Base-by-base conservation (phyloP, 2,113 vertebrate species). In the Charadrius vociferus region DNA sequence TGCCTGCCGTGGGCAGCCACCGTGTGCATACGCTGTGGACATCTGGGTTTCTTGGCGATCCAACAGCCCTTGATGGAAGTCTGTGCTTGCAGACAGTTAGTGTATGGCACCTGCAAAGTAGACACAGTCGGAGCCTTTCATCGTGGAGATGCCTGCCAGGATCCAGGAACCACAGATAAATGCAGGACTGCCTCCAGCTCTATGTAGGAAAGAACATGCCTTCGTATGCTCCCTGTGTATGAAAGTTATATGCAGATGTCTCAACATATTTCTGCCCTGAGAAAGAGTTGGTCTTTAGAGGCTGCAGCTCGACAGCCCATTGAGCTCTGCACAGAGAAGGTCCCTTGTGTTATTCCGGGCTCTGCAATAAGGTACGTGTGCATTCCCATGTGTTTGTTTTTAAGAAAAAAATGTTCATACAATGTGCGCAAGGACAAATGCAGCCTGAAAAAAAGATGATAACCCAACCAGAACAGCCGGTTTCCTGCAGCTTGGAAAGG, bases 11-110 rank as follows among this genome's bases (percentile, higher is more conserved):
- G 36, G 81, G 66, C 70, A 85, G 45, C n/a, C 80, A 56, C 87
- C 45, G 0, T 1, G 24, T 23, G 30, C 86, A 66, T n/a, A 16
- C 36, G 4, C 55, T 20, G 37, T 0, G 55, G 95, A 86, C 96
- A 96, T 90, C 89, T 94, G 93, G 80, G 80, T 63, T 94, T 74
- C 89, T 84, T 95, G 95, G 95, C 93, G 94, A 52, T 39, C 12
- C 41, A n/a, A 9, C 45, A 81, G 24, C 72, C 86, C 83, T 93
- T 22, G 59, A 58, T 63, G 83, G 81, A 89, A 2, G 83, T 30
- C 83, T 94, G 93, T 81, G 83, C 91, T 81, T 81, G 86, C 81
- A 96, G 93, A 94, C 94, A 81, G 65, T 58, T 43, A 78, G 32
- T 2, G 52, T 41, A 82, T 81, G 89, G 72, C 83, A 94, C 89